These are phyloP conservation scores for Drosophila melanica DNA, from an alignment of 1,140 invertebrate species.

Conservation along the genomic window DNA sequence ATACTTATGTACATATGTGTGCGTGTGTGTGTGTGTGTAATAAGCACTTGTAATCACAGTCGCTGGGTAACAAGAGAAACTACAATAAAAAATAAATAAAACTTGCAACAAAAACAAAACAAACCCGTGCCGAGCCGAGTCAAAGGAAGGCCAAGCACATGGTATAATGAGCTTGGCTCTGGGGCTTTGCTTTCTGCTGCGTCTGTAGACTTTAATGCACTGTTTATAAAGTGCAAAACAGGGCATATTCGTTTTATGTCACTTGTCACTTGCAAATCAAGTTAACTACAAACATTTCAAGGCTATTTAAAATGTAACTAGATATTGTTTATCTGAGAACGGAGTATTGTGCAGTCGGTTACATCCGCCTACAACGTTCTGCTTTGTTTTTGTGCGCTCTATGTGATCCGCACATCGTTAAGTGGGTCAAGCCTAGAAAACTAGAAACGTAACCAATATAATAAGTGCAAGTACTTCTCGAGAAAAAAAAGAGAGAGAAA, in stretches of 20 bases:
- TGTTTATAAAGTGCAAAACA: neutral
- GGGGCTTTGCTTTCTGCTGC: slow-evolving; percentile 41
- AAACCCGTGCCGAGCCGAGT: slow-evolving; percentile 4
- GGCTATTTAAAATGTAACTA: too few relatives aligned
- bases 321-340: too few relatives aligned
- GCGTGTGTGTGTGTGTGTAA: slow-evolving; percentile 16
- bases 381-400: slow-evolving; percentile 23
- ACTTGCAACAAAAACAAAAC: slow-evolving; percentile 27
- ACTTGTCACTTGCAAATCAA: too few relatives aligned
- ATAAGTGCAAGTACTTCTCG: slow-evolving; percentile 29
- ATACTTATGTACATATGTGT: neutral
- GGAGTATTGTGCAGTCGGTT: neutral
- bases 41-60: slow-evolving; percentile 40
- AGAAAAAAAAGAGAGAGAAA: neutral
- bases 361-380: neutral
- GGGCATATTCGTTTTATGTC: neutral
- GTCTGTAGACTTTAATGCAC: slow-evolving; percentile 20
- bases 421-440: slow-evolving; percentile 41
- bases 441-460: slow-evolving; percentile 31
- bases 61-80: slow-evolving; percentile 46
- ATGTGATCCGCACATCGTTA: slow-evolving; percentile 33
- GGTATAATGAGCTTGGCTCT: slow-evolving; percentile 37
- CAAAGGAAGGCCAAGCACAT: slow-evolving; percentile 46
- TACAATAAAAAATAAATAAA: slow-evolving; percentile 23
- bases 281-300: too few relatives aligned